These are phyloP conservation scores for Cyprinodon variegatus DNA, from an alignment of 2,113 vertebrate genomes.

Conservation along the genomic window DNA sequence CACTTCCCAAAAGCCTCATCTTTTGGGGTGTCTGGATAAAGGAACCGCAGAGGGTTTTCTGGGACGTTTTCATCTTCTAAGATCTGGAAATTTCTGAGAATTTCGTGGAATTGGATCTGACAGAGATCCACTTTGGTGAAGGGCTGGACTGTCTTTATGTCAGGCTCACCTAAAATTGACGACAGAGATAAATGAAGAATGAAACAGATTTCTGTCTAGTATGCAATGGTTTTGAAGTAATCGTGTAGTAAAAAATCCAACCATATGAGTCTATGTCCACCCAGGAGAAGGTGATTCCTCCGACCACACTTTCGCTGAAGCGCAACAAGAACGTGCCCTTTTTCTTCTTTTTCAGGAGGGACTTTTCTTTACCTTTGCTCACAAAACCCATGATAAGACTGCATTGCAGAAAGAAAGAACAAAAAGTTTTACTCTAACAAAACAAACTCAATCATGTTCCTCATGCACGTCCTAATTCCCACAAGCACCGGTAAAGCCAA, in stretches of 20 bases:
- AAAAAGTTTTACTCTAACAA: neutral
- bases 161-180: constrained; percentile 70
- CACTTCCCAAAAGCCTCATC: constrained; percentile 88
- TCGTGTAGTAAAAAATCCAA: constrained; percentile 47
- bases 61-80: constrained; percentile 85
- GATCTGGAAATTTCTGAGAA: constrained; percentile 89
- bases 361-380: constrained; percentile 84
- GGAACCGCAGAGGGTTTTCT: constrained; percentile 86
- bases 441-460: neutral
- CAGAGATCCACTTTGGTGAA: constrained; percentile 86
- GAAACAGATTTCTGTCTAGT: neutral
- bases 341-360: constrained; percentile 82
- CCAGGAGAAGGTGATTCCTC: constrained; percentile 94
- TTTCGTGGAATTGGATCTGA: constrained; percentile 88
- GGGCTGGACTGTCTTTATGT: constrained; percentile 84
- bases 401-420: constrained; percentile 1
- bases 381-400: constrained; percentile 93
- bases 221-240: neutral
- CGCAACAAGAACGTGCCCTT: constrained; percentile 91
- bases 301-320: constrained; percentile 88
- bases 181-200: neutral
- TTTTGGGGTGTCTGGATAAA: constrained; percentile 87
- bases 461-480: no score
- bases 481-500: no score
- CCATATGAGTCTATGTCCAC: constrained; percentile 84